Evolutionary conservation across 2,797 vertebrate species (phyloP).

Genomic region (Decapterus maruadsi): DNA sequence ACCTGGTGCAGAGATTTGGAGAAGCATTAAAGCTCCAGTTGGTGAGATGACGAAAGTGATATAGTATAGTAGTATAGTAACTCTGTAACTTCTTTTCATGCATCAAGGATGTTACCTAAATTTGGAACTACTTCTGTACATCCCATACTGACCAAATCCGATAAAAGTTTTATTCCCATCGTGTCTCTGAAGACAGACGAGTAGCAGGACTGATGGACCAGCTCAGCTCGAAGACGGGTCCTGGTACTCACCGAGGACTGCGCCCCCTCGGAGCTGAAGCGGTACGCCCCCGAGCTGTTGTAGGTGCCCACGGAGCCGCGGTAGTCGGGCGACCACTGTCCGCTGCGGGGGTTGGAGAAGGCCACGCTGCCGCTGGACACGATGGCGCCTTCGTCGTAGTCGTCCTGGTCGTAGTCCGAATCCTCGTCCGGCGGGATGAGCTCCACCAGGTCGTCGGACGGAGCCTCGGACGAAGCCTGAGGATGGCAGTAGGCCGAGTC

Average conservation of each 20-base stretch:
- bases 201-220: no score
- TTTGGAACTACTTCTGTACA: no score
- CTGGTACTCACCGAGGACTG: constrained; percentile 94
- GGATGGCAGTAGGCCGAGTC: constrained; percentile 87
- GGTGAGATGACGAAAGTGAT: no score
- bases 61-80: no score
- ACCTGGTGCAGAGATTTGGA: no score
- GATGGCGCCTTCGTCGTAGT: constrained; percentile 92
- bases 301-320: constrained; percentile 93
- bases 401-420: constrained; percentile 93
- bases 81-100: no score
- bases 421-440: constrained; percentile 92
- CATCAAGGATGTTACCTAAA: no score
- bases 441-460: constrained; percentile 83
- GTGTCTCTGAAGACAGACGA: no score
- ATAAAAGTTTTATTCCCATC: no score
- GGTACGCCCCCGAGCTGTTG: constrained; percentile 93
- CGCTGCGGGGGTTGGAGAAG: constrained; percentile 90
- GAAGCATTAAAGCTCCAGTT: no score
- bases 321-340: constrained; percentile 94
- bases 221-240: no score
- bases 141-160: no score
- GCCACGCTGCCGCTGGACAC: constrained; percentile 92
- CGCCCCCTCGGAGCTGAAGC: constrained; percentile 95
- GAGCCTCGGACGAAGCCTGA: constrained; percentile 78